Evolutionary conservation across 2,888 invertebrate genomes (phyloP), one percentile per base, ranked within the genome.

Genomic region (Cosmia pyralina): DNA sequence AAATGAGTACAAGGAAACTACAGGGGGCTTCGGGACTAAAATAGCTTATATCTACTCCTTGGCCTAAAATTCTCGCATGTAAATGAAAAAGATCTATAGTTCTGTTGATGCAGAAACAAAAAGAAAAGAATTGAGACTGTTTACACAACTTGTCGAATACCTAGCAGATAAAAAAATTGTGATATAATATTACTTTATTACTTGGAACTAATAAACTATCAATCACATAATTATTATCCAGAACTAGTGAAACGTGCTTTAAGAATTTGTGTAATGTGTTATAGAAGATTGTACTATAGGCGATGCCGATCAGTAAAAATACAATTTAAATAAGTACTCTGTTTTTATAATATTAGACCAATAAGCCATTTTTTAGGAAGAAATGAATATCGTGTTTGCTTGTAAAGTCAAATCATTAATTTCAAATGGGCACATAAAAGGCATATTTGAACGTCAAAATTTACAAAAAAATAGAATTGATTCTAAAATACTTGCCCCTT

Each of bases 1-100:
- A 66, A 72, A 72, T 55, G 34, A 66, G 78, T 69, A 82, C 80
- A 80, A 77, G 72, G 80, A 82, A 82, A 82, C 80, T 69, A 52
- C 11, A 69, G 58, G 72, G 71, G 60, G 17, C 63, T 82, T 66
- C 10, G 52, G 50, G 41, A 82, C 66, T 11, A 55, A 82, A 80
- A 80, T 80, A 80, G 50, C n/a, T 10, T 6, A 46, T 66, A 71
- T 63, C 17, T 34, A 69, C 72, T 82, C 80, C 77, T 80, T 80
- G 84, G 70, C 73, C 84, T 69, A 71, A 63, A 72, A 81, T 41
- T 34, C 74, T 55, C 73, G 70, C 48, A 22, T 48, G 69, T 62
- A 55, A 69, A 80, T 48, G 52, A 66, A 59, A 69, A 63, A 63
- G 19, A 75, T 48, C 38, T 60, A 57, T 57, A 48, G 63, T 34